Evolutionary conservation across 2,888 invertebrate species (phyloP).

Genomic region (Cyclophora punctaria): DNA sequence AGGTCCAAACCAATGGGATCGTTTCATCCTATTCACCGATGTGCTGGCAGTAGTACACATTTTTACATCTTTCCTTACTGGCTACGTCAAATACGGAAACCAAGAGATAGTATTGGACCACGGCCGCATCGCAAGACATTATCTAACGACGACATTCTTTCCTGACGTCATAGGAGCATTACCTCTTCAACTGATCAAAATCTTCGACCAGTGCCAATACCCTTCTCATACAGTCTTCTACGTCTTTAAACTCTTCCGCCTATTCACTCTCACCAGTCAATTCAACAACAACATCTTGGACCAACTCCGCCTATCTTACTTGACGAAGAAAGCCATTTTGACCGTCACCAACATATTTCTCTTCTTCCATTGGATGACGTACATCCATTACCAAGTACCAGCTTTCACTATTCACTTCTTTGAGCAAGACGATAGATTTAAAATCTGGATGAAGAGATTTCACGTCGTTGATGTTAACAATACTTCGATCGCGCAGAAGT

Average conservation of each 20-base stretch:
- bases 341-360: constrained; percentile 24
- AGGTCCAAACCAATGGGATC: constrained; percentile 37
- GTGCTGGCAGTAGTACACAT: constrained; percentile 36
- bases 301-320: constrained; percentile 36
- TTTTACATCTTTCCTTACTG: constrained; percentile 39
- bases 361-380: constrained; percentile 51
- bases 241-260: constrained; percentile 37
- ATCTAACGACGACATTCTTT: constrained; percentile 31
- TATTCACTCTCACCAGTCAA: constrained; percentile 22
- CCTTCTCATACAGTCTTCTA: constrained; percentile 41
- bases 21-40: constrained; percentile 36
- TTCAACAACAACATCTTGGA: constrained; percentile 28
- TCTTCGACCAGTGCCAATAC: constrained; percentile 26
- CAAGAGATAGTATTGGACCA: constrained; percentile 37
- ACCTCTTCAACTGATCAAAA: constrained; percentile 38
- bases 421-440: constrained; percentile 11
- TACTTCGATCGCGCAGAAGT: constrained; percentile 27
- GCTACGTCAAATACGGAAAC: constrained; percentile 39
- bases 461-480: constrained; percentile 10
- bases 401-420: constrained; percentile 31
- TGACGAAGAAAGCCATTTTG: constrained; percentile 22
- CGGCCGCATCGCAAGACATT: constrained; percentile 32
- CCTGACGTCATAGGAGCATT: constrained; percentile 34
- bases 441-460: constrained; percentile 28
- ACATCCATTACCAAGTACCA: constrained; percentile 44